Evolutionary conservation across 2,888 invertebrate species (phyloP), one percentile per base, ranked within the genome.

Genomic region (Eumerus sabulonum): DNA sequence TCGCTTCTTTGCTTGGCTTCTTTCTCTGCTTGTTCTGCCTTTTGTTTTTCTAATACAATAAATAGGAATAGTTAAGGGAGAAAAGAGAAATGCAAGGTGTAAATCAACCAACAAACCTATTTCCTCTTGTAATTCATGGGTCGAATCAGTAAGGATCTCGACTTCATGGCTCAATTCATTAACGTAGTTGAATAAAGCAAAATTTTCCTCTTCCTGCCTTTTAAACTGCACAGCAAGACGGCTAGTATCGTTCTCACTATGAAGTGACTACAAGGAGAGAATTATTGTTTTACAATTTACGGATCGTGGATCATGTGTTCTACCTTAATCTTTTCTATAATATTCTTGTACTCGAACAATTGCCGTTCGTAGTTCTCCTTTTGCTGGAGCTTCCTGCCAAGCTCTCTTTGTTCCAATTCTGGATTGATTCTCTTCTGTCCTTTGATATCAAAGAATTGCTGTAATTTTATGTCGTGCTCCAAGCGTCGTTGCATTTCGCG

Each of bases 181-280:
- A 42, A 97, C 95, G 86, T 96, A 97, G 88, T 94, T 96, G 87
- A 97, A 98, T 0, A 96, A 91, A 0, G 97, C 96, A 87, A 97
- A 97, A 90, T 97, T 98, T 86, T 95, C 95, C 83, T 96, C 96
- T 85, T 97, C 97, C 74, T 95, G 93, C 36, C 94, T 92, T n/a
- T 93, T 91, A 88, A 95, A 97, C 86, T 94, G 92, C 1, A 91
- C 91, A 9, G 93, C 92, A 48, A 96, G 88, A 14, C 92, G 92
- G 81, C 93, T 92, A 14, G 93, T 91, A 82, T 94, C 92, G 1
- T 91, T 90, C 85, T 94, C 93, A 0, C 91, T 92, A 35, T 92
- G 88, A 9, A 88, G 77, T 36, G 73, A 60, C 84, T 84, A 14
- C 11, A 36, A 36, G 11, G 36, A 36, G 44, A 59, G n/a, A n/a